Evolutionary conservation across 2,113 vertebrate species (phyloP).

Genomic region (Melanocharis versteri): DNA sequence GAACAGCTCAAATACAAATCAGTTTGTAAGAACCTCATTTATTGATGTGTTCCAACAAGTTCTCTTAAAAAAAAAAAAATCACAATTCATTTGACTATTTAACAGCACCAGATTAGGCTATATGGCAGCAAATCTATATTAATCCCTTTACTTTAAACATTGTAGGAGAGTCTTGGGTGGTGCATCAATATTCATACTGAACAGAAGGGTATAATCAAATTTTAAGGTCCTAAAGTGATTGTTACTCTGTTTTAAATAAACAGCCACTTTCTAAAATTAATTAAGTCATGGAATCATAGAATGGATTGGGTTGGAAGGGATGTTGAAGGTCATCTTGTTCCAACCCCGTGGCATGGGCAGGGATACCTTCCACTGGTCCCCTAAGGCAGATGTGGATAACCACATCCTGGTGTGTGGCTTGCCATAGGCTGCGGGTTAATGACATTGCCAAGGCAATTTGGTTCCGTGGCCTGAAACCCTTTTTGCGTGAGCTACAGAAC

Average conservation of each 20-base stretch:
- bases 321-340: neutral
- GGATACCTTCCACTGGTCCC: neutral
- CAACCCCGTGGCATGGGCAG: neutral
- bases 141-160: neutral
- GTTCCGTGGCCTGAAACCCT: neutral
- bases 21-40: neutral
- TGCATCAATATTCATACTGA: neutral
- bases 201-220: neutral
- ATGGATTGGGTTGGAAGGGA: neutral
- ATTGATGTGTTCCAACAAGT: neutral
- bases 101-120: neutral
- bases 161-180: neutral
- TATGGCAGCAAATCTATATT: neutral
- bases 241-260: neutral
- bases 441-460: neutral
- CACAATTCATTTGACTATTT: neutral
- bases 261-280: neutral
- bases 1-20: neutral
- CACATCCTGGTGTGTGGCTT: neutral
- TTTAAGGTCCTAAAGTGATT: neutral
- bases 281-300: neutral
- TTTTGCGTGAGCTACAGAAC: neutral
- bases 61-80: neutral
- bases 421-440: neutral
- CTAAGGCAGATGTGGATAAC: neutral